These are phyloP conservation scores for Trogon melanurus DNA, from an alignment of 2,113 vertebrate genomes.

Conservation along the genomic window DNA sequence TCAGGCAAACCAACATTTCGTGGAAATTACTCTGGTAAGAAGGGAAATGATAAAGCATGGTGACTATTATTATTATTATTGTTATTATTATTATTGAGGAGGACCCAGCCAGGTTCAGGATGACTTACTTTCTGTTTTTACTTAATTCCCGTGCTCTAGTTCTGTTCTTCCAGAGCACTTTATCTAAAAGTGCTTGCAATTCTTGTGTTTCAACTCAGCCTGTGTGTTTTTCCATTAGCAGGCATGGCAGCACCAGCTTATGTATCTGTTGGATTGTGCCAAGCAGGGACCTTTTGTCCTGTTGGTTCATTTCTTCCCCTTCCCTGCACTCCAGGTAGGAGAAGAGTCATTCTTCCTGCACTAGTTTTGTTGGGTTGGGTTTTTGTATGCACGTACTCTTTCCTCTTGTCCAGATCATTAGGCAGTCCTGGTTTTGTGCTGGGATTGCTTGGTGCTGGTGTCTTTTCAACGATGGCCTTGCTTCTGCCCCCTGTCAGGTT, in stretches of 20 bases:
- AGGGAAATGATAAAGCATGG: rapidly evolving
- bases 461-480: background rate
- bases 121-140: background rate
- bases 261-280: conserved; percentile 24
- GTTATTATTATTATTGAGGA: no score
- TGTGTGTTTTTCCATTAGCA: background rate
- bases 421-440: background rate
- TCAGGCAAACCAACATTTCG: background rate
- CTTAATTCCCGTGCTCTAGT: background rate
- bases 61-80: no score
- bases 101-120: background rate
- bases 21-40: conserved; percentile 24
- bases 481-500: conserved; percentile 61
- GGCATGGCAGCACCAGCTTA: background rate
- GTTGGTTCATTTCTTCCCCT: conserved; percentile 55
- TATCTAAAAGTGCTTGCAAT: background rate
- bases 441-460: background rate
- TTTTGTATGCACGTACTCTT: background rate
- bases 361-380: rapidly evolving
- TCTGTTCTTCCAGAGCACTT: background rate
- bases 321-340: conserved; percentile 66
- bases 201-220: background rate
- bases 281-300: conserved; percentile 65
- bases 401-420: background rate
- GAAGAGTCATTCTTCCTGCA: background rate